These are phyloP conservation scores for Leuciscus idus DNA, from an alignment of 2,113 vertebrate genomes.

Conservation along the genomic window DNA sequence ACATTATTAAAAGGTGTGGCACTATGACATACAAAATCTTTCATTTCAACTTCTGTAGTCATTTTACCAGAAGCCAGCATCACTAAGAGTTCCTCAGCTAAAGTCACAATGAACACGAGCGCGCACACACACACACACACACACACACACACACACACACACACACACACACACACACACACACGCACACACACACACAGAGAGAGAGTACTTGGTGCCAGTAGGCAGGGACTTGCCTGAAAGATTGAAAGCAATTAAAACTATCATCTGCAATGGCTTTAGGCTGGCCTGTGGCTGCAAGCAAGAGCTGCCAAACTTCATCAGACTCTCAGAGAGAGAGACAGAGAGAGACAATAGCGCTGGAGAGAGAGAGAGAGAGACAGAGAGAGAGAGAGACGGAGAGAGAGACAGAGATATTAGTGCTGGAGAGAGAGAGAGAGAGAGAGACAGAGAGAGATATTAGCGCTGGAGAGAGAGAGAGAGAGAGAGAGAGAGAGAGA, in stretches of 20 bases:
- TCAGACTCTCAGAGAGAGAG: conserved; percentile 76
- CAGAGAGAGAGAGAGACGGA: too few relatives aligned
- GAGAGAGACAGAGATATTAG: too few relatives aligned
- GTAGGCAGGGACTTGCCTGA: conserved; percentile 83
- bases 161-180: too few relatives aligned
- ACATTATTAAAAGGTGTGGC: background rate
- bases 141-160: conserved; percentile 15
- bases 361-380: too few relatives aligned
- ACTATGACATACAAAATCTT: conserved; percentile 7
- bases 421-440: too few relatives aligned
- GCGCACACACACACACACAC: conserved; percentile 54
- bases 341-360: too few relatives aligned
- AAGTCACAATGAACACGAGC: conserved; percentile 27
- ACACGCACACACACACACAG: too few relatives aligned
- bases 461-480: too few relatives aligned
- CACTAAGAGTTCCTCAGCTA: conserved; percentile 11
- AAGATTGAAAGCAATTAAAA: conserved; percentile 89
- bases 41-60: conserved; percentile 35
- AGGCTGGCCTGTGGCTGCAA: conserved; percentile 80
- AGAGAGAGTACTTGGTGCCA: conserved; percentile 67
- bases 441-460: too few relatives aligned
- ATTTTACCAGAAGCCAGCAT: conserved; percentile 43
- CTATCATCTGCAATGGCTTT: conserved; percentile 86
- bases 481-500: too few relatives aligned
- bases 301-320: conserved; percentile 80